Evolutionary conservation across 2,888 invertebrate genomes (phyloP).

Genomic region (Sthenelais limicola): DNA sequence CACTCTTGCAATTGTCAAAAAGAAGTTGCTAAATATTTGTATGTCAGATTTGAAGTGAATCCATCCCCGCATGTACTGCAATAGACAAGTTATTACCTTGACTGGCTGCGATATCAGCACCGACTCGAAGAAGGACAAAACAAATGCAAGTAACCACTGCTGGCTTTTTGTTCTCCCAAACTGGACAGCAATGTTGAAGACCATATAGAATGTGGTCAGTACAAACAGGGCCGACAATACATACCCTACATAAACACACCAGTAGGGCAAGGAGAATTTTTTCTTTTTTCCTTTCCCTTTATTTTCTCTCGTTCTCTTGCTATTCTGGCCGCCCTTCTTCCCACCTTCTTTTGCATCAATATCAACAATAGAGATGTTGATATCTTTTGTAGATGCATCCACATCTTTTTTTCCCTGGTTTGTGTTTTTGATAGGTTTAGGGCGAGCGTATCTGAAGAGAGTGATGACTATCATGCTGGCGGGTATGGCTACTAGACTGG

Average conservation of each 20-base stretch:
- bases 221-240: slow-evolving; percentile 40
- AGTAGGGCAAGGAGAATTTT: slow-evolving; percentile 45
- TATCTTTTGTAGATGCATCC: slow-evolving; percentile 17
- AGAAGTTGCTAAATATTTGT: no score
- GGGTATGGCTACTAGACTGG: slow-evolving; percentile 52
- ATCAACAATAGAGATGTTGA: slow-evolving; percentile 1
- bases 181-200: slow-evolving; percentile 50
- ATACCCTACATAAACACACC: slow-evolving; percentile 45
- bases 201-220: slow-evolving; percentile 44
- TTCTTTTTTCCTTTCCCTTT: slow-evolving; percentile 37
- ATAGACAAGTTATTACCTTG: slow-evolving; percentile 47
- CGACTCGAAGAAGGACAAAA: slow-evolving; percentile 47
- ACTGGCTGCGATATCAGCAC: slow-evolving; percentile 49
- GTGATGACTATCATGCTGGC: slow-evolving; percentile 51
- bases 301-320: neutral
- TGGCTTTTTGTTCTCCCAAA: slow-evolving; percentile 45
- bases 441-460: slow-evolving; percentile 47
- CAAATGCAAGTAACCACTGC: slow-evolving; percentile 48
- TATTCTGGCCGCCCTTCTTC: no score
- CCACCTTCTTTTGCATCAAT: neutral
- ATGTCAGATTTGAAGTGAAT: no score
- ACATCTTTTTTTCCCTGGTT: no score
- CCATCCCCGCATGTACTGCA: no score
- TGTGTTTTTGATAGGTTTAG: neutral
- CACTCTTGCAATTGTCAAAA: no score